A percentile compares a stretch with the other conserved stretches of the same genome.
phyloP scores from a whole-genome alignment of 2,113 vertebrate genomes.

The Lates calcarifer region DNA sequence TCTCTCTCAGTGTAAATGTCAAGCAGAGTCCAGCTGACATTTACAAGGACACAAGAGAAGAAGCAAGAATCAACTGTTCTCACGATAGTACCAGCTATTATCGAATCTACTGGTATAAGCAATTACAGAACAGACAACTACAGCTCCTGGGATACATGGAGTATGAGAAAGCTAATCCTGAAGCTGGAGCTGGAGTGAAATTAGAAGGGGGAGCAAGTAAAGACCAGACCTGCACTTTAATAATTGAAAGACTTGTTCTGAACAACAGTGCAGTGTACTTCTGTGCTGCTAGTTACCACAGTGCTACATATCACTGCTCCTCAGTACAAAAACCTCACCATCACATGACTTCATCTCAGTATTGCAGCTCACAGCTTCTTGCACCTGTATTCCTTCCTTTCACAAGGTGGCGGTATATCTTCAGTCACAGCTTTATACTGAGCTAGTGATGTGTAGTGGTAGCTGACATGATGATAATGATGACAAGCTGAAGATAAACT shows the following conservation, averaged over 20 bases:
- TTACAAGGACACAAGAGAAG: neutral
- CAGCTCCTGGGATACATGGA: slow-evolving; percentile 63
- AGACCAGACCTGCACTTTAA: too few species aligned
- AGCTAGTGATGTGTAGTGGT: neutral
- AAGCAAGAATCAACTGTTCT: slow-evolving; percentile 42
- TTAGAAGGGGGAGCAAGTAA: too few species aligned
- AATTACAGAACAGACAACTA: neutral
- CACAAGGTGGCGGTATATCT: neutral
- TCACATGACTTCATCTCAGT: neutral
- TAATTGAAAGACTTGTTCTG: too few species aligned
- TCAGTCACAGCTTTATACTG: neutral
- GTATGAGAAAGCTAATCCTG: too few species aligned
- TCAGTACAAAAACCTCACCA: slow-evolving; percentile 3
- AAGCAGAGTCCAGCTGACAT: slow-evolving; percentile 36
- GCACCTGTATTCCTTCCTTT: neutral
- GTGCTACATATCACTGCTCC: neutral
- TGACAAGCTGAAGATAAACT: neutral
- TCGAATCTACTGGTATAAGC: slow-evolving; percentile 66
- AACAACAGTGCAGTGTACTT: slow-evolving; percentile 23
- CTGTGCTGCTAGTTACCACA: slow-evolving; percentile 54
- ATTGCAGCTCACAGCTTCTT: neutral
- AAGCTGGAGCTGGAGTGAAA: too few species aligned
- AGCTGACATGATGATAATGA: too few species aligned
- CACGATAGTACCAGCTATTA: slow-evolving; percentile 42
- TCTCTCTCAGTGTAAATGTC: slow-evolving; percentile 42